These are phyloP conservation scores for Falco rusticolus DNA, from an alignment of 2,797 vertebrate species.

Conservation along the genomic window DNA sequence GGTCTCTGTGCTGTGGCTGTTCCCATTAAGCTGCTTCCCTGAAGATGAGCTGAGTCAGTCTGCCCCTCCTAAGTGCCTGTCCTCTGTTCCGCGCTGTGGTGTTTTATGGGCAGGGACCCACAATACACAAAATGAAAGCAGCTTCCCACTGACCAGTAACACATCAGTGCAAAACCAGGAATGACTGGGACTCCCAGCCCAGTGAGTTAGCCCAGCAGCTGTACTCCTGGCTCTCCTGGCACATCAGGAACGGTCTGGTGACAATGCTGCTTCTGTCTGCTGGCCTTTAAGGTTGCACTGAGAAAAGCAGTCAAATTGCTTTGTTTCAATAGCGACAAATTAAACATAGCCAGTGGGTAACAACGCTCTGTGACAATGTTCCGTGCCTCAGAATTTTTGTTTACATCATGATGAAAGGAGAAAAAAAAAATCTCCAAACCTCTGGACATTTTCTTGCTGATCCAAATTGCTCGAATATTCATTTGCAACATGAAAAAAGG, in stretches of 20 bases:
- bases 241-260: neutral
- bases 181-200: neutral
- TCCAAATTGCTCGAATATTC: neutral
- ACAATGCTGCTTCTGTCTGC: neutral
- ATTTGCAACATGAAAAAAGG: neutral
- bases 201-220: accelerated
- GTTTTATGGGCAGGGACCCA: neutral
- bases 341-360: neutral
- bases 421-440: neutral
- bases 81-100: accelerated
- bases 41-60: neutral
- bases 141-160: neutral
- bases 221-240: too few species aligned
- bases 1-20: neutral
- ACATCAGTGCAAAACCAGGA: neutral
- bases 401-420: neutral
- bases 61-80: neutral
- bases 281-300: neutral
- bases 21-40: neutral
- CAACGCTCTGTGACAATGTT: neutral
- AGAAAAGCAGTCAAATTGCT: neutral
- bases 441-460: neutral
- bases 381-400: neutral
- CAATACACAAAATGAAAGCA: neutral
- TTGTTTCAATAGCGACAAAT: neutral